phyloP scores from a whole-genome alignment of 2,888 invertebrate genomes.

The Meiosimyza decipiens region DNA sequence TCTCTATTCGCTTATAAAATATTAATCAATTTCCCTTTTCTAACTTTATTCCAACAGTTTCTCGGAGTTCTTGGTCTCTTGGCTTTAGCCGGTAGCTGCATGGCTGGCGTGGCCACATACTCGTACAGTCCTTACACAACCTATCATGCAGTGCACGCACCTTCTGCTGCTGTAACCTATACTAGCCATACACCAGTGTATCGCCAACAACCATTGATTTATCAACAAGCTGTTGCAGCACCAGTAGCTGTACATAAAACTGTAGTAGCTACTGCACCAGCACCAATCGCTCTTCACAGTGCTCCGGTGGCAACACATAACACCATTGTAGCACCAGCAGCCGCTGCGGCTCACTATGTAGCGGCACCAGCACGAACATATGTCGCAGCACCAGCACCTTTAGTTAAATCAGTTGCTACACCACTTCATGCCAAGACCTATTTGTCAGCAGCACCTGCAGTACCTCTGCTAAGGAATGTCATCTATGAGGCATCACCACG shows the following conservation, averaged over 20 bases:
- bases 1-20: too few species aligned
- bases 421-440: conserved; percentile 33
- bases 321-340: conserved; percentile 32
- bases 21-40: neutral
- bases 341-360: neutral
- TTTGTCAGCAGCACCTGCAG: conserved; percentile 43
- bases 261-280: conserved; percentile 33
- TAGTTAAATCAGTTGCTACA: conserved; percentile 37
- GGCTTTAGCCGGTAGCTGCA: conserved; percentile 49
- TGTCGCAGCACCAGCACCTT: conserved; percentile 45
- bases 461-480: conserved; percentile 51
- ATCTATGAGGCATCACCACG: conserved; percentile 58
- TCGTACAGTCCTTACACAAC: conserved; percentile 57
- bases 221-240: conserved; percentile 38
- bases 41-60: conserved; percentile 46
- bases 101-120: conserved; percentile 56
- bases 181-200: conserved; percentile 29
- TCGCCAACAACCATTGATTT: conserved; percentile 43
- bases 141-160: conserved; percentile 44
- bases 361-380: neutral
- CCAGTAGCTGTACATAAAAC: conserved; percentile 40
- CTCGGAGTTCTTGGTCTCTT: conserved; percentile 53
- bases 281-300: neutral
- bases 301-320: neutral
- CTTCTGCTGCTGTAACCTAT: conserved; percentile 37